Conservation (phyloP, 2,113 vertebrate species). For the Marmota monax region DNA sequence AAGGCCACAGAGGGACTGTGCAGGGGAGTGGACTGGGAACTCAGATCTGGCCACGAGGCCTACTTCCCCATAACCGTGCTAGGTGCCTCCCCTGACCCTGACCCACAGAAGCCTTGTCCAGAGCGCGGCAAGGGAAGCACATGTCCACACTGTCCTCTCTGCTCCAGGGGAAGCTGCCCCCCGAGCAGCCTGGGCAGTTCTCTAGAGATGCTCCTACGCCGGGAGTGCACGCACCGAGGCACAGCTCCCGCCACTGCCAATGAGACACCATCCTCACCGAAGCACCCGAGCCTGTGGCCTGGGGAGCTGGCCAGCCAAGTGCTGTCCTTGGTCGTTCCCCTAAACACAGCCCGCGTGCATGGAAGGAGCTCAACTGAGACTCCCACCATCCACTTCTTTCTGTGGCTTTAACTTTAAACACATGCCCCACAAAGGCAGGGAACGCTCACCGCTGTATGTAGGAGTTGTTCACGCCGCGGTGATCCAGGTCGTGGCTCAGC, state of each 20-base stretch:
- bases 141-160: background rate
- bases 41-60: background rate
- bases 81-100: no score
- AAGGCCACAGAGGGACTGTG: background rate
- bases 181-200: background rate
- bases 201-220: background rate
- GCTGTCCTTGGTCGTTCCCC: background rate
- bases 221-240: background rate
- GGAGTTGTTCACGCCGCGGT: constrained; percentile 98
- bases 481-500: constrained; percentile 97
- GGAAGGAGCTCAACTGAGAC: background rate
- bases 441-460: constrained; percentile 96
- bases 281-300: no score
- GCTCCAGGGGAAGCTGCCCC: background rate
- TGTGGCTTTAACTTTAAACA: background rate
- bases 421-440: background rate
- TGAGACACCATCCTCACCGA: background rate
- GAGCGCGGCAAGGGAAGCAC: no score
- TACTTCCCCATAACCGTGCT: no score
- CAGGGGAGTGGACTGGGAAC: background rate
- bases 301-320: no score
- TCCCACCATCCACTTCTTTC: background rate
- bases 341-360: background rate
- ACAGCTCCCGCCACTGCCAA: background rate
- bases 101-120: no score